Base-by-base conservation (phyloP, 1,140 invertebrate species). In the Drosophila ambigua region DNA sequence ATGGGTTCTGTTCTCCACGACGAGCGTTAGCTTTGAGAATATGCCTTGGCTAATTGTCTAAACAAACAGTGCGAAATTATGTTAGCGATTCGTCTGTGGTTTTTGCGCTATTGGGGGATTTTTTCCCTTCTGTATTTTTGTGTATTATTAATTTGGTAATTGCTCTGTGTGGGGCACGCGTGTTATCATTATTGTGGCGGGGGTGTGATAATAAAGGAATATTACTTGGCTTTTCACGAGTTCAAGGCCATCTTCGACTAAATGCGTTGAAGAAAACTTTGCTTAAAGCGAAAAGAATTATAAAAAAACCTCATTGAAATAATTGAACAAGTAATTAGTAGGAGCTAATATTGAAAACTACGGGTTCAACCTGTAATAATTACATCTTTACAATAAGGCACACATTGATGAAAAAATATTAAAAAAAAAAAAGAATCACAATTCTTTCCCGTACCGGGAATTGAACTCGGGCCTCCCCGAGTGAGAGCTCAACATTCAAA, bases 401-500 rank as follows among this genome's bases (percentile, higher is more conserved):
- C 20, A 20, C 9, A 31, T 31, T 39, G 35, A 4, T 4, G 9
- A 9, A 39, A 35, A 13, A 39, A 9, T 3, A 0, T 31, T 4
- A 39, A 39, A 13, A 39, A 39, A 13, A 39, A 1, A 13, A 39
- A 5, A 39, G 4, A 39, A 39, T 35, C 3, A 39, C 9, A 11
- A 39, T 13, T 39, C 35, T 39, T 95, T 95, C 95, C 95, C 94
- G 94, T 95, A 95, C 95, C 95, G 95, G 95, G 95, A 96, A 95
- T 95, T 94, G 95, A 96, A 96, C 95, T 95, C 95, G 95, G 94
- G 95, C 95, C 95, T 95, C 94, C 94, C 94, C 95, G 94, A 95
- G 95, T 95, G 95, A 95, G 94, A 96, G 20, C 20, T 20, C 2
- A 20, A 20, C 20, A 20, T 20, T 20, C 20, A 20, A 20, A 20